Evolutionary conservation across 2,797 vertebrate genomes (phyloP).

Genomic region (Myiothlypis chrysogaster): DNA sequence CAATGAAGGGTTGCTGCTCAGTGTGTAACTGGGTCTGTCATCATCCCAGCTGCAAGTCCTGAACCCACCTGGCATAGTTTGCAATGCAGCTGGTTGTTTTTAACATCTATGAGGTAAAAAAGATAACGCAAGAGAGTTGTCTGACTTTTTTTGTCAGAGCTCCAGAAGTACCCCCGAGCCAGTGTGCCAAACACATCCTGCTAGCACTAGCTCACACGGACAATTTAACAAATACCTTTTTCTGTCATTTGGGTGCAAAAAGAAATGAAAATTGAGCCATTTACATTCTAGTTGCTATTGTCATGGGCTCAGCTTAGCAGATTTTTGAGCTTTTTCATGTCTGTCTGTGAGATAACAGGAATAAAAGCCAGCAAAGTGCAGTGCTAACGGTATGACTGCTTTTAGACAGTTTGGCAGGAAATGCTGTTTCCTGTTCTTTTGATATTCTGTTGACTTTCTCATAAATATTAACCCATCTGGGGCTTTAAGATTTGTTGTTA

Average conservation of each 20-base stretch:
- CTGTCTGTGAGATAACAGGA: background rate
- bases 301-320: background rate
- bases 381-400: background rate
- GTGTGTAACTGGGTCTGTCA: background rate
- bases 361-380: background rate
- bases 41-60: background rate
- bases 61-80: background rate
- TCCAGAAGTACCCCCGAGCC: background rate
- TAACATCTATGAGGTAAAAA: background rate
- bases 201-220: background rate
- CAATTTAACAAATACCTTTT: background rate
- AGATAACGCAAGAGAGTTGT: background rate
- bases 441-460: conserved; percentile 8
- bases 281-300: background rate
- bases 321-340: rapidly evolving
- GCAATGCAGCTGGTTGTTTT: background rate
- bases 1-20: background rate
- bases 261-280: background rate
- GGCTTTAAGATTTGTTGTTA: background rate
- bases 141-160: background rate
- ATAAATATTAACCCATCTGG: conserved; percentile 24
- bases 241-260: background rate
- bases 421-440: conserved; percentile 14
- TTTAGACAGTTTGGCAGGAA: conserved; percentile 47
- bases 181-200: background rate